Base-by-base conservation (phyloP, 2,888 invertebrate genomes). In the Phragmatobia fuliginosa region DNA sequence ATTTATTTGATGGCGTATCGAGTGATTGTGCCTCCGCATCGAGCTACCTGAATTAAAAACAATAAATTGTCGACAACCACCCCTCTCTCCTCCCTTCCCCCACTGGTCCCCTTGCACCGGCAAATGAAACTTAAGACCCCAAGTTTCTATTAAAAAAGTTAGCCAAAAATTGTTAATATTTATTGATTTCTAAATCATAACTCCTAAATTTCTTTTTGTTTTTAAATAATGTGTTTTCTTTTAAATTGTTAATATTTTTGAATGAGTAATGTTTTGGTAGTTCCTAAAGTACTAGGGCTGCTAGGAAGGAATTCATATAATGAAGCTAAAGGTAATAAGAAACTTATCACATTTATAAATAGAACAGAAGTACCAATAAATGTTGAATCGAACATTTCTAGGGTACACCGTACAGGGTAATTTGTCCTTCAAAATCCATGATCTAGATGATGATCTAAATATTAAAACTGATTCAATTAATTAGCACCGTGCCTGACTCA, bases 21-120 rank as follows among this genome's bases (percentile, higher is more conserved):
- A 87, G 87, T 88, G 89, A 90, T 90, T 87, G 86, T 78, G 87
- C 85, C 87, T 85, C 87, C 81, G 82, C 83, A 83, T 86, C 82
- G 83, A 80, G 85, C 74, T 89, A 87, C 87, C 88, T 87, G 91
- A 92, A 94, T 94, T 92, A 93, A 94, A 93, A 93, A 91, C 93
- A 85, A 94, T 94, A 94, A 94, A 94, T 94, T 90, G 83, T 83
- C 78, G 75, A 80, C 82, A 80, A 78, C 74, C 72, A 68, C 68
- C 73, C 75, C 78, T 67, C 33, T 8, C 25, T 32, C 31, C 56
- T 25, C 33, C 71, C 25, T 25, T 28, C 2, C 58, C 62, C 68
- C 60, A 21, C 52, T 18, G 1, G 67, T 71, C 67, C 77, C 78
- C 78, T 66, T 62, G 11, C 62, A 59, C 76, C 69, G 63, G 38